phyloP scores from a whole-genome alignment of 2,888 invertebrate genomes.

The Diaperis boleti region DNA sequence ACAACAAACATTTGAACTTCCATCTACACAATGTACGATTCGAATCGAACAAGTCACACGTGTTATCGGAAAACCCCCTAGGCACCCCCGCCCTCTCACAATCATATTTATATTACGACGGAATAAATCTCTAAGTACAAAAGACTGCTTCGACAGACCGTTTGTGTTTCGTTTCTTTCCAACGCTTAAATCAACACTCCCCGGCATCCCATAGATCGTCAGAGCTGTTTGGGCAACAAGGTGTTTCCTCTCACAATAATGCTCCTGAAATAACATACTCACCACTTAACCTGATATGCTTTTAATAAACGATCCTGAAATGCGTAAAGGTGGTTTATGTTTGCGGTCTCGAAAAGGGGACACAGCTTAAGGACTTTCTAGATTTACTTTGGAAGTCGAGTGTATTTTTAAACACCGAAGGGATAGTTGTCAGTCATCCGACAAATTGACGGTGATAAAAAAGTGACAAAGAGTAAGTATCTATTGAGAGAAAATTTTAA shows the following conservation, averaged over 20 bases:
- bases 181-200: constrained; percentile 33
- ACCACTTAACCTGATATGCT: constrained; percentile 41
- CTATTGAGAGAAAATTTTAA: no score
- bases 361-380: constrained; percentile 11
- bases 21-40: no score
- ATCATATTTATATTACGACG: constrained; percentile 19
- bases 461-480: no score
- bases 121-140: constrained; percentile 27
- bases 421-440: background rate
- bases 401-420: constrained; percentile 16
- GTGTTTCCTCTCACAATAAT: constrained; percentile 40
- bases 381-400: constrained; percentile 17
- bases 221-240: constrained; percentile 39
- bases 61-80: no score
- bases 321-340: constrained; percentile 35
- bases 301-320: constrained; percentile 38
- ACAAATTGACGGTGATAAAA: no score
- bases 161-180: constrained; percentile 31
- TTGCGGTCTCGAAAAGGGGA: constrained; percentile 29
- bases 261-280: constrained; percentile 40
- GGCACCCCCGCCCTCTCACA: no score
- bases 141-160: constrained; percentile 18
- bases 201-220: constrained; percentile 24
- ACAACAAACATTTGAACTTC: no score
- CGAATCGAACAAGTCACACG: background rate